A percentile compares a stretch with the other conserved stretches of the same genome.
Evolutionary conservation across 2,888 invertebrate species (phyloP).

Genomic region (Scaptodrosophila latifasciaeformis): DNA sequence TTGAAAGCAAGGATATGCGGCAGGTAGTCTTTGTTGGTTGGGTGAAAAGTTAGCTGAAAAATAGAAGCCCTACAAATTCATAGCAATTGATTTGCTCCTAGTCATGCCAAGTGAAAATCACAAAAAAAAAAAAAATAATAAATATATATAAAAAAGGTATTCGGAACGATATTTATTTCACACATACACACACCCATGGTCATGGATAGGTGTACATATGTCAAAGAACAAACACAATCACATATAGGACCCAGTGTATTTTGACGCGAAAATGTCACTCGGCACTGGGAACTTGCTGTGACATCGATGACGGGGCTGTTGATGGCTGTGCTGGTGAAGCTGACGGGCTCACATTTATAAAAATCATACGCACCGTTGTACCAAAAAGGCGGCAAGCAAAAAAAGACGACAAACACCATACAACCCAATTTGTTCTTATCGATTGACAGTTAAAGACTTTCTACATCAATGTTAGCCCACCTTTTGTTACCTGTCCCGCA

Average conservation of each 20-base stretch:
- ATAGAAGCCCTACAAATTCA: constrained; percentile 60
- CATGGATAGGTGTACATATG: constrained; percentile 11
- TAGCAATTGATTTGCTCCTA: constrained; percentile 53
- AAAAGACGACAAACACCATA: background rate
- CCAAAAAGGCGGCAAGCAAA: constrained; percentile 26
- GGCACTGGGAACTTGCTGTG: constrained; percentile 58
- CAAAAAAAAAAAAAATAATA: background rate
- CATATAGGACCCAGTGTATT: too few relatives aligned
- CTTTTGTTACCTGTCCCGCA: constrained; percentile 24
- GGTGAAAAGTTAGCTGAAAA: constrained; percentile 35
- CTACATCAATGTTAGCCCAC: too few relatives aligned
- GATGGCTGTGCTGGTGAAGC: too few relatives aligned
- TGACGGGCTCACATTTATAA: constrained; percentile 65
- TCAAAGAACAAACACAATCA: too few relatives aligned
- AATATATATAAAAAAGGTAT: too few relatives aligned
- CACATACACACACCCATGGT: constrained; percentile 13
- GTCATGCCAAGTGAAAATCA: constrained; percentile 33
- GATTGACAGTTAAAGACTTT: too few relatives aligned
- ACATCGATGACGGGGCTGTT: constrained; percentile 34
- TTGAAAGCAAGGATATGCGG: too few relatives aligned
- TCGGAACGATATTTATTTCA: constrained; percentile 19
- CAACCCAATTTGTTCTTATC: background rate
- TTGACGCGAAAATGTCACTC: constrained; percentile 48
- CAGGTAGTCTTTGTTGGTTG: background rate
- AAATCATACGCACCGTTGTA: constrained; percentile 66